Conservation (phyloP, 2,797 vertebrate genomes). For the Acanthurus leucopareius region DNA sequence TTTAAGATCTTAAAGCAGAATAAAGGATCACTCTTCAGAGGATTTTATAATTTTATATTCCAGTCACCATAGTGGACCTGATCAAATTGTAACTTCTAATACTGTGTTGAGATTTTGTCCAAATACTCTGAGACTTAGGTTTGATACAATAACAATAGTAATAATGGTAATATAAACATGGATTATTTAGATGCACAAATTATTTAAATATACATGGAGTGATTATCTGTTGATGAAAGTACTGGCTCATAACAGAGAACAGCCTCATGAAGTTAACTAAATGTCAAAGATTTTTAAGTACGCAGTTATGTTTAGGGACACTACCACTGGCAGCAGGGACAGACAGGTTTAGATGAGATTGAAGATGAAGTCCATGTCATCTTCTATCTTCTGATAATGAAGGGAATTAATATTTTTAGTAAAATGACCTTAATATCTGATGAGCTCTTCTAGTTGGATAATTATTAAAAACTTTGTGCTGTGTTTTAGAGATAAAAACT, state of each 20-base stretch:
- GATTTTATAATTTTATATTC: neutral
- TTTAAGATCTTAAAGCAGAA: slow-evolving; percentile 3
- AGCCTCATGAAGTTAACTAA: no score
- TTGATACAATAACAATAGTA: no score
- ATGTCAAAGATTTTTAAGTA: no score
- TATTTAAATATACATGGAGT: no score
- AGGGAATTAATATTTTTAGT: neutral
- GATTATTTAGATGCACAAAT: no score
- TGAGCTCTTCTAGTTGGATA: neutral
- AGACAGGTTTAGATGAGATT: neutral
- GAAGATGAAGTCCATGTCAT: slow-evolving; percentile 16
- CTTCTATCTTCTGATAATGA: neutral
- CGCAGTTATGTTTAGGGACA: no score
- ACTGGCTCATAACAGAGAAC: no score
- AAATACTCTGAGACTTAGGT: no score
- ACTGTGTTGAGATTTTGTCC: no score
- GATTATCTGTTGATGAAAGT: no score
- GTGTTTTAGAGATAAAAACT: neutral
- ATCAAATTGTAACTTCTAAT: neutral
- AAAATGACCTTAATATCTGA: slow-evolving; percentile 1
- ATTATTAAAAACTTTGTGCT: neutral
- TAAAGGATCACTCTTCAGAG: neutral
- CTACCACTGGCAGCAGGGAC: no score
- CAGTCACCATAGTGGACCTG: neutral
- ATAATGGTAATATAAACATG: no score